phyloP scores from a whole-genome alignment of 2,888 invertebrate genomes.

The Diloba caeruleocephala region DNA sequence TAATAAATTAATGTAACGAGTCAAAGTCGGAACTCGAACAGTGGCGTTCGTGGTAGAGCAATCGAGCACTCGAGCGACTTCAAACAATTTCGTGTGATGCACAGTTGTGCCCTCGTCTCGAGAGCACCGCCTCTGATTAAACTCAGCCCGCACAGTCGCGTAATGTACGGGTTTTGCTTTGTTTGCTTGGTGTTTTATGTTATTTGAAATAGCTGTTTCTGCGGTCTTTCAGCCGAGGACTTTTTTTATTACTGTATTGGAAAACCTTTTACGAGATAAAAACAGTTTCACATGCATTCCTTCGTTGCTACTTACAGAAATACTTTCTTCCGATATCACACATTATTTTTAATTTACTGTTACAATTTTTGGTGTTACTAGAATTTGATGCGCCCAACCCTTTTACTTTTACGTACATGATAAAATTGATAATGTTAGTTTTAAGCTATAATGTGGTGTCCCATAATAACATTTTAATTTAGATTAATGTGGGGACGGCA shows the following conservation, averaged over 20 bases:
- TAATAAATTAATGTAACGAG: slow-evolving; percentile 48
- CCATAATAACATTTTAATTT: slow-evolving; percentile 32
- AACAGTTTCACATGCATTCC: slow-evolving; percentile 2
- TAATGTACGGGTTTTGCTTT: slow-evolving; percentile 64
- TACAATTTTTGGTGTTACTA: no score
- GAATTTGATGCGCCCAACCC: not conserved
- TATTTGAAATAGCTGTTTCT: slow-evolving; percentile 53
- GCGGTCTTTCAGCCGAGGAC: slow-evolving; percentile 8
- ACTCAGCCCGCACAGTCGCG: slow-evolving; percentile 60
- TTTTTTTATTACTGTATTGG: slow-evolving; percentile 22
- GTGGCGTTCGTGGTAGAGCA: slow-evolving; percentile 27
- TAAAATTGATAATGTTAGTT: slow-evolving; percentile 21
- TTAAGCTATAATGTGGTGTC: slow-evolving; percentile 13
- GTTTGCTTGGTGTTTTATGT: no score
- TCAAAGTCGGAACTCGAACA: slow-evolving; percentile 35
- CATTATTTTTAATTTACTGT: no score
- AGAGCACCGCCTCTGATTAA: slow-evolving; percentile 80
- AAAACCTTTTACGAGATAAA: not conserved
- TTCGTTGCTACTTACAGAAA: not conserved
- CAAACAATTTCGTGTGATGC: slow-evolving; percentile 74
- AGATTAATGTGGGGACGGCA: slow-evolving; percentile 55
- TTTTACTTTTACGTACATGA: not conserved
- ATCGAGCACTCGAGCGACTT: slow-evolving; percentile 63
- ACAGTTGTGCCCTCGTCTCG: slow-evolving; percentile 68
- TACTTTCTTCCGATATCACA: no score